Conservation (phyloP, 1,140 invertebrate species). For the Macrobrachium rosenbergii region DNA sequence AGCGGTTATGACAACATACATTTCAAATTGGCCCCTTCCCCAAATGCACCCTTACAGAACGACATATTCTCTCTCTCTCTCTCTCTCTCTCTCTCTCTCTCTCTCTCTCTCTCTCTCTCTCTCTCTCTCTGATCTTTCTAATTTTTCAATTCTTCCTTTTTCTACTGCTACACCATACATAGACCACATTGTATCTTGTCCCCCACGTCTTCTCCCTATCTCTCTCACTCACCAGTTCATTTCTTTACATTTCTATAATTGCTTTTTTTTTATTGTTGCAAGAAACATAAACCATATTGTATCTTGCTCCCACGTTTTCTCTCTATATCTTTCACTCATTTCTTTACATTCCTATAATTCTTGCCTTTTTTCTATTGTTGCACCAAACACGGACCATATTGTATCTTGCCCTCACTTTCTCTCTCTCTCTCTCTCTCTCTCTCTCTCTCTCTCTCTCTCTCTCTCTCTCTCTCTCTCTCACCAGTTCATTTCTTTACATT, state of each 20-base stretch:
- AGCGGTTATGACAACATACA: no score
- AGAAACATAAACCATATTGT: background rate
- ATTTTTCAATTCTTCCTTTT: no score
- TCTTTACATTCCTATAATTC: background rate
- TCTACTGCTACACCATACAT: no score
- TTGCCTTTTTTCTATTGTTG: background rate
- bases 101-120: no score
- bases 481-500: background rate
- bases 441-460: background rate
- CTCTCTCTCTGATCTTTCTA: no score
- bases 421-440: background rate
- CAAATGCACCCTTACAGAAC: no score
- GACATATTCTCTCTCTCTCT: no score
- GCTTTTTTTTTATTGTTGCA: background rate
- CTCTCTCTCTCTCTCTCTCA: constrained; percentile 13
- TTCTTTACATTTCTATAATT: background rate
- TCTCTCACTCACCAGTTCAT: no score
- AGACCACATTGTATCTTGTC: no score
- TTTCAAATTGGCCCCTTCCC: no score
- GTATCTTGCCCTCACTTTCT: background rate
- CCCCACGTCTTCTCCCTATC: background rate
- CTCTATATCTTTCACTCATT: background rate
- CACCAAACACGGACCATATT: background rate
- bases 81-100: no score
- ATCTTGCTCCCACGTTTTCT: background rate